Conservation (phyloP, 1,140 invertebrate genomes). For the Diuraphis noxia region DNA sequence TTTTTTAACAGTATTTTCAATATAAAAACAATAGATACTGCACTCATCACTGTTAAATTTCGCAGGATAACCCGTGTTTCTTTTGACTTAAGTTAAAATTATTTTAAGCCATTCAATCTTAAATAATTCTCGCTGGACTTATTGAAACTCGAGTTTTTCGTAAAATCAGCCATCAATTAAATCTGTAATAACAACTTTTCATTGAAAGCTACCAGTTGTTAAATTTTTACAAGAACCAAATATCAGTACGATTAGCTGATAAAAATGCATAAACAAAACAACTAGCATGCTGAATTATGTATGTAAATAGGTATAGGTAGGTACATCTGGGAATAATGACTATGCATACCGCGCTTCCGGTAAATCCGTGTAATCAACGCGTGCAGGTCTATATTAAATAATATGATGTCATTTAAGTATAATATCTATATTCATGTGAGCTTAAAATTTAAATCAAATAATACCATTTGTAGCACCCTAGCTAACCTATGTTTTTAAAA, state of each 20-base stretch:
- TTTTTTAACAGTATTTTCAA: background rate
- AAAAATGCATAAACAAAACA: background rate
- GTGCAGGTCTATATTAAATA: background rate
- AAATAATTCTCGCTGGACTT: background rate
- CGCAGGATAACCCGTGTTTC: background rate
- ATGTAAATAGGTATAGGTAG: background rate
- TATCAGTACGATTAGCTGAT: background rate
- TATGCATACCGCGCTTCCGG: background rate
- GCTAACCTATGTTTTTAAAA: background rate
- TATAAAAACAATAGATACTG: background rate
- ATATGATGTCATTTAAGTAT: background rate
- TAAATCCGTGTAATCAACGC: background rate
- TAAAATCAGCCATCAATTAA: background rate
- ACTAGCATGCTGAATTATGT: background rate
- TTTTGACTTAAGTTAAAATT: background rate
- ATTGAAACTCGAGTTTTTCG: background rate
- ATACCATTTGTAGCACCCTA: background rate
- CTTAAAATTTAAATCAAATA: background rate
- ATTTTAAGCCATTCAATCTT: background rate
- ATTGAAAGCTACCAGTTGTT: background rate
- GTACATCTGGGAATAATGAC: background rate
- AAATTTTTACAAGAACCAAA: background rate
- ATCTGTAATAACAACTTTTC: background rate
- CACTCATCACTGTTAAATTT: background rate
- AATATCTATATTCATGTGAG: background rate